Evolutionary conservation across 2,797 vertebrate genomes (phyloP), one percentile per base, ranked within the genome.

Genomic region (Rhinoraja longicauda): DNA sequence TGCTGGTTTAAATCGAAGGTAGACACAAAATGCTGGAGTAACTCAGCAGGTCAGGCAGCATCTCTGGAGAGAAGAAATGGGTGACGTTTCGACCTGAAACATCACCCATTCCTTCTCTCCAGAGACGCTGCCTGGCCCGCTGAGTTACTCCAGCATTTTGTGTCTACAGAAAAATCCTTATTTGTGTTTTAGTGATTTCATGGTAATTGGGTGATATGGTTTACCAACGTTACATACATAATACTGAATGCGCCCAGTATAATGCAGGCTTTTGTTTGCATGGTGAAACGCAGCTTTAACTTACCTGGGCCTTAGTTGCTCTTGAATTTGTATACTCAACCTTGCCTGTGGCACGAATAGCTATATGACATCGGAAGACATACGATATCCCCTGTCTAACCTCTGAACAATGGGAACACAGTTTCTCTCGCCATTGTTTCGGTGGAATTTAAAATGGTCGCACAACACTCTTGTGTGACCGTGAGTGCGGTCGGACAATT

Each of bases 371-470:
- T 75, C 32, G 90, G 91, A 75, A 92, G 90, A 75, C 90, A 92
- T 6, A 17, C n/a, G 90, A 92, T 92, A 92, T n/a, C 90, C 70
- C 45, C 90, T 75, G 90, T 73, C 39, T 92, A 75, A 92, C 70
- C 57, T 24, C 2, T 57, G 72, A 75, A 92, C 90, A 92, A 92
- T 75, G 90, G 67, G 70, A 57, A 75, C 90, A 73, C 70, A 92
- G 70, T 92, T 92, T 92, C 90, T 73, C 24, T 57, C 10, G 24
- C 72, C 70, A 92, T 92, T 92, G 90, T 92, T 92, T 72, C 90
- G 90, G 36, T 92, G 90, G 26, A 92, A 92, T 92, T 92, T 75
- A 92, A 92, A 92, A 92, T 92, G 90, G 90, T 92, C 72, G 70
- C 90, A 57, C 72, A 92, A 92, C 70, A 92, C 90, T 91, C n/a